Percentiles rank a stretch among this genome's conserved stretches.
phyloP scores from a whole-genome alignment of 1,140 invertebrate genomes.

The Brachionus asplanchnoidis region DNA sequence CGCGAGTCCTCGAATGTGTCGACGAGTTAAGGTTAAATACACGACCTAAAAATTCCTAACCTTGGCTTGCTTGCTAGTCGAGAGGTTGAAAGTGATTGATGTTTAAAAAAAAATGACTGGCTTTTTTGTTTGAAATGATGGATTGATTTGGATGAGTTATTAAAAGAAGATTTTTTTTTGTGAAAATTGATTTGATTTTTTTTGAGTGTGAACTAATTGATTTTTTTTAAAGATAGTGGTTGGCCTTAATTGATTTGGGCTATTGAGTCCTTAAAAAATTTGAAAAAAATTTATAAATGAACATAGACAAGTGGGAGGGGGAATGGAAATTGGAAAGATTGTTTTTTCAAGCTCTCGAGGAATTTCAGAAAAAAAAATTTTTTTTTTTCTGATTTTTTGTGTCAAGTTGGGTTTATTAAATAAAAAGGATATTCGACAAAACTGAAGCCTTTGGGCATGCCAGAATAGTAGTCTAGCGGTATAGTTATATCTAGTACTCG shows the following conservation, averaged over 20 bases:
- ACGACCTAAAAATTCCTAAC: neutral
- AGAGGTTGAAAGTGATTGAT: neutral
- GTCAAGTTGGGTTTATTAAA: too few relatives aligned
- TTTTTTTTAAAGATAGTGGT: neutral
- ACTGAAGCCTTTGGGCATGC: constrained; percentile 58
- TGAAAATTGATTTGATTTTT: neutral
- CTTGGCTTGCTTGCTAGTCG: neutral
- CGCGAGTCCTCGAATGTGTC: constrained; percentile 59
- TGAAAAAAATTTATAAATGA: neutral
- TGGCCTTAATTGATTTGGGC: neutral
- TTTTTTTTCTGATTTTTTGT: too few relatives aligned
- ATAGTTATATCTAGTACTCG: constrained; percentile 59
- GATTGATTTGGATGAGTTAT: neutral
- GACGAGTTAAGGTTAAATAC: constrained; percentile 45
- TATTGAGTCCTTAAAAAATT: constrained; percentile 13
- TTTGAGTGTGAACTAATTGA: constrained; percentile 7
- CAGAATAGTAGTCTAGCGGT: constrained; percentile 59
- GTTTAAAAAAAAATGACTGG: neutral
- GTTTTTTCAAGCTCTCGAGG: neutral
- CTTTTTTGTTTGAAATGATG: constrained; percentile 18
- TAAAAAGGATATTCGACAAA: constrained; percentile 58
- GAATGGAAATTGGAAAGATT: neutral
- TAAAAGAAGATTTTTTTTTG: neutral
- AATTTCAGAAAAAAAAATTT: neutral
- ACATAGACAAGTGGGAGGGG: neutral